Evolutionary conservation across 2,888 invertebrate species (phyloP), one percentile per base, ranked within the genome.

Genomic region (Cephus spinipes): DNA sequence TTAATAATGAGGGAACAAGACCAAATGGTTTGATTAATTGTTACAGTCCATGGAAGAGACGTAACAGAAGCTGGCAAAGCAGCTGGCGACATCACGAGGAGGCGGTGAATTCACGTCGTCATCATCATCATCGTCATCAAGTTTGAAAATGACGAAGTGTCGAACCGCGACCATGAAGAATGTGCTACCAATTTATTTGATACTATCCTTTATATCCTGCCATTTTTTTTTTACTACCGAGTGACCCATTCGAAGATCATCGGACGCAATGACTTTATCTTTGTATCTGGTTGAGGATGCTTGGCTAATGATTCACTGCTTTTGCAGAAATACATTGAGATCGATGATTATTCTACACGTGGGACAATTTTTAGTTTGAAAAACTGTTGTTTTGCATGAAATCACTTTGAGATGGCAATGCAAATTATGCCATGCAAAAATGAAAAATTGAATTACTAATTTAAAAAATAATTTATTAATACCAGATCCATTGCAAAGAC

Each of bases 1-100:
- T 40, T 15, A 15, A 15, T 40, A 40, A 55, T 4, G 9, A 23
- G 2, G 6, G 40, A 23, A 23, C 40, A 6, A 23, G 40, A 9
- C 1, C 23, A 55, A 55, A 55, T 55, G 6, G 6, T 55, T 55
- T 55, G 9, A 55, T 55, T 23, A 55, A 55, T 55, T 35, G 30
- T 55, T 80, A 71, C 71, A 90, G 90, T 78, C 83, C 84, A 73
- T 90, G 90, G 89, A 90, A 88, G 81, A 87, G 90, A 80, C 88
- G 90, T 74, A 90, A 86, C 80, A 87, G 90, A 83, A 91, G 90
- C 83, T 90, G 90, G 90, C 90, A 90, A 77, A 89, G 87, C 78
- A 89, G 81, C 79, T 88, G 87, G 87, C 85, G 89, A 78, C 88
- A 88, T 81, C 87, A 89, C 75, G 87, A 89, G 77, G 88, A 89